Percentiles rank a stretch among this genome's conserved stretches.
Conservation (phyloP, 2,888 invertebrate species). For the Pyrocoelia pectoralis region DNA sequence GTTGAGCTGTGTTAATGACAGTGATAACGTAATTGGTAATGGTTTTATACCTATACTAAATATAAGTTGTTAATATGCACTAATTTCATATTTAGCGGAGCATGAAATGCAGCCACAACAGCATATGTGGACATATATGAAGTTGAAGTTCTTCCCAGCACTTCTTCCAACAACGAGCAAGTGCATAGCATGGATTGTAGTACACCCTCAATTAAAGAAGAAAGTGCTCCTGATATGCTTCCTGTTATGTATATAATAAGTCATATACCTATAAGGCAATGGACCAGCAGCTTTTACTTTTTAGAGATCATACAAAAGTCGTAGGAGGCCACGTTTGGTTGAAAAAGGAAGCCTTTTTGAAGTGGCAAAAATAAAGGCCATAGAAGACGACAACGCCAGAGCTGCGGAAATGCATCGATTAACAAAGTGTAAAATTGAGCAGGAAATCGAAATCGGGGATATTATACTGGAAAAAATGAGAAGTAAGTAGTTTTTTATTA, state of each 20-base stretch:
- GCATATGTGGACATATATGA: too few species aligned
- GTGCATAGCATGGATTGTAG: constrained; percentile 1
- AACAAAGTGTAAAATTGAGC: background rate
- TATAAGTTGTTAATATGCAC: background rate
- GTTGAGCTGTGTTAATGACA: constrained; percentile 2
- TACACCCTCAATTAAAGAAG: background rate
- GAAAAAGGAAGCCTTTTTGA: background rate
- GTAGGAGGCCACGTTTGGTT: background rate
- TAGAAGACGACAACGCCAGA: background rate
- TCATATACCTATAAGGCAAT: background rate
- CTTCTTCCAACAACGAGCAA: background rate
- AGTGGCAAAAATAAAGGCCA: constrained; percentile 3
- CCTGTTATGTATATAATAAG: constrained; percentile 2
- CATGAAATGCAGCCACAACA: too few species aligned
- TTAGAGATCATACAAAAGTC: too few species aligned
- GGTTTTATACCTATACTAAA: constrained; percentile 2
- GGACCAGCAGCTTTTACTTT: too few species aligned
- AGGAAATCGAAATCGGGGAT: background rate
- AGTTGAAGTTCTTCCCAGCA: constrained; percentile 4
- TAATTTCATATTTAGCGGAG: background rate
- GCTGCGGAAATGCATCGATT: background rate
- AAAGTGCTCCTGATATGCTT: background rate
- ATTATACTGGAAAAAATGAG: background rate
- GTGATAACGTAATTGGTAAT: background rate
- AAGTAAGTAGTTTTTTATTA: background rate